Evolutionary conservation across 2,797 vertebrate genomes (phyloP).

Genomic region (Erethizon dorsatum): DNA sequence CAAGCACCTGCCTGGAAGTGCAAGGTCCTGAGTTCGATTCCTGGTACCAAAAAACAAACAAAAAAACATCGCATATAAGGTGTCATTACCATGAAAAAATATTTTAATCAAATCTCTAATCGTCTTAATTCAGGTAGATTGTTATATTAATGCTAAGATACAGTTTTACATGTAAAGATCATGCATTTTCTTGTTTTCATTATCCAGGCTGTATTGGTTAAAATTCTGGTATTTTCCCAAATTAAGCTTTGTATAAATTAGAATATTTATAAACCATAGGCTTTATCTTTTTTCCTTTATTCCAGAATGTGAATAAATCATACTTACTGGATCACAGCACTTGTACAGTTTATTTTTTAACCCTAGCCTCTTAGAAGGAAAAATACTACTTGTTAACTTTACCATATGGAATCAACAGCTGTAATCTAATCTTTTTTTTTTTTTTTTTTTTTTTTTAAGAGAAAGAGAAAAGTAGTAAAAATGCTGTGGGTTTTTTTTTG

Average conservation of each 20-base stretch:
- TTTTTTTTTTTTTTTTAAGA: neutral
- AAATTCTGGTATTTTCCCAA: constrained; percentile 27
- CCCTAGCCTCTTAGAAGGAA: neutral
- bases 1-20: no score
- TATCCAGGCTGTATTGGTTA: neutral
- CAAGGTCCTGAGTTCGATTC: no score
- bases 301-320: constrained; percentile 28
- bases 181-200: constrained; percentile 19
- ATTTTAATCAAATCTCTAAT: neutral
- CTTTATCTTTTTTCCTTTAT: neutral
- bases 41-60: no score
- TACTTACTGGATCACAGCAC: neutral
- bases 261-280: neutral
- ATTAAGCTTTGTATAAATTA: constrained; percentile 7
- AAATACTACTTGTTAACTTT: constrained; percentile 51
- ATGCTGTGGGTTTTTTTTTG: neutral
- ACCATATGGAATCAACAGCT: neutral
- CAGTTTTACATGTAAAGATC: constrained; percentile 3
- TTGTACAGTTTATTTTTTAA: neutral
- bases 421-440: constrained; percentile 5
- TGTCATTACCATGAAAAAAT: neutral
- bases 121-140: neutral
- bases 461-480: neutral
- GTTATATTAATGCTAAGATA: constrained; percentile 26
- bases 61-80: neutral